Percentiles rank a stretch among this genome's conserved stretches.
These are phyloP conservation scores for Cisticola juncidis DNA, from an alignment of 2,113 vertebrate species.

Conservation along the genomic window DNA sequence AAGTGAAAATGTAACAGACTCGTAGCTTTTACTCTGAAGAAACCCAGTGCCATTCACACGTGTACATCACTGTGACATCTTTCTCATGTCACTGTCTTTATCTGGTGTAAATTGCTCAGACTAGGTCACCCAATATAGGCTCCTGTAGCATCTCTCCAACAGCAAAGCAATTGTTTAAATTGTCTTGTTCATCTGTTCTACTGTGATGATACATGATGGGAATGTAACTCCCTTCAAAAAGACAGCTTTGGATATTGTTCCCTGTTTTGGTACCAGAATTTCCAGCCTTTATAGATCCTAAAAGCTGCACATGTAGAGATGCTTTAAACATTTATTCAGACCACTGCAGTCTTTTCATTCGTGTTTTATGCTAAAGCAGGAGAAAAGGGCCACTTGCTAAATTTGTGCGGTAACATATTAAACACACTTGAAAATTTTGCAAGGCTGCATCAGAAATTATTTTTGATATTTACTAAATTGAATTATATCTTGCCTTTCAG, in stretches of 20 bases:
- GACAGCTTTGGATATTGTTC: background rate
- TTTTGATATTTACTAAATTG: background rate
- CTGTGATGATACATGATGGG: background rate
- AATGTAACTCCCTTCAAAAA: background rate
- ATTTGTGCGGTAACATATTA: background rate
- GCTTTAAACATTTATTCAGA: background rate
- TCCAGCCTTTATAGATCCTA: background rate
- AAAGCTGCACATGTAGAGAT: background rate
- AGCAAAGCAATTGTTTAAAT: background rate
- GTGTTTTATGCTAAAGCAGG: background rate
- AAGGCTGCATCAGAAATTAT: background rate
- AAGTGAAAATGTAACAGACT: background rate
- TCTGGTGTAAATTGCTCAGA: background rate
- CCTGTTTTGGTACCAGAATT: background rate
- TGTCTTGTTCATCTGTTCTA: background rate
- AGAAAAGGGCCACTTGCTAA: background rate
- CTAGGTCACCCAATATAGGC: accelerated
- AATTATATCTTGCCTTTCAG: background rate
- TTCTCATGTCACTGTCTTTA: background rate
- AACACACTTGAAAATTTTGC: background rate
- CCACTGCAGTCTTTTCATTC: background rate
- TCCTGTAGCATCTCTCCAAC: background rate
- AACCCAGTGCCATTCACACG: accelerated
- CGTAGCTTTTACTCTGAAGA: background rate
- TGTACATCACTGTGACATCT: background rate